Evolutionary conservation across 2,797 vertebrate genomes (phyloP).

Genomic region (Adrianichthys oophorus): DNA sequence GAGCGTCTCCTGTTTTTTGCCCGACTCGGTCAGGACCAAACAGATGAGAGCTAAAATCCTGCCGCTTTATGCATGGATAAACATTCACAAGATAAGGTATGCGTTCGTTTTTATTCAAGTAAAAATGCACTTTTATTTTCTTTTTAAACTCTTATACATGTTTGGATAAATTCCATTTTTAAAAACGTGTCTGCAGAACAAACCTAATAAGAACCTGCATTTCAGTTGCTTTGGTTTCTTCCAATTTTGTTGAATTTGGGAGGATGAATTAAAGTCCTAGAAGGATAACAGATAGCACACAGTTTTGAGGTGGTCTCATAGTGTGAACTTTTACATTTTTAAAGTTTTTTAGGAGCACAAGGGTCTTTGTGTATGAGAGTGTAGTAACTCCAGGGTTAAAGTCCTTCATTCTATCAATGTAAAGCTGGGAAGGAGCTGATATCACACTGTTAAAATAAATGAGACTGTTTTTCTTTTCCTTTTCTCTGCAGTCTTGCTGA

Average conservation of each 20-base stretch:
- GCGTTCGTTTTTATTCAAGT: slow-evolving; percentile 2
- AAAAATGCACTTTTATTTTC: background rate
- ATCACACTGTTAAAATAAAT: background rate
- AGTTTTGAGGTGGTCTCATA: background rate
- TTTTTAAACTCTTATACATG: no score
- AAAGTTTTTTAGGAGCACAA: background rate
- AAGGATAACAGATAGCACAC: background rate
- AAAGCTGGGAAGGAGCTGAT: background rate
- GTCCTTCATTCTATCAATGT: background rate
- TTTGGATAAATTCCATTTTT: no score
- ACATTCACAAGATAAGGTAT: slow-evolving; percentile 78
- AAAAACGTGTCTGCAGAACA: background rate
- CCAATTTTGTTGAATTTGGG: background rate
- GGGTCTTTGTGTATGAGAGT: no score
- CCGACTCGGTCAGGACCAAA: slow-evolving; percentile 80
- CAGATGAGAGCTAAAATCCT: slow-evolving; percentile 79
- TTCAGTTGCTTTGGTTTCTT: background rate
- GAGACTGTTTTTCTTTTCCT: background rate
- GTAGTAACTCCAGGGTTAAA: background rate
- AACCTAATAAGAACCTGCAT: background rate
- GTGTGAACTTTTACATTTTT: background rate
- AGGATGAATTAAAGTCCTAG: background rate
- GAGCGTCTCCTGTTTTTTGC: slow-evolving; percentile 83
- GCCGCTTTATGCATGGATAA: slow-evolving; percentile 88
- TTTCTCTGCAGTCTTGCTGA: slow-evolving; percentile 77